Base-by-base conservation (phyloP, 2,797 vertebrate genomes). In the Eulemur mongoz region DNA sequence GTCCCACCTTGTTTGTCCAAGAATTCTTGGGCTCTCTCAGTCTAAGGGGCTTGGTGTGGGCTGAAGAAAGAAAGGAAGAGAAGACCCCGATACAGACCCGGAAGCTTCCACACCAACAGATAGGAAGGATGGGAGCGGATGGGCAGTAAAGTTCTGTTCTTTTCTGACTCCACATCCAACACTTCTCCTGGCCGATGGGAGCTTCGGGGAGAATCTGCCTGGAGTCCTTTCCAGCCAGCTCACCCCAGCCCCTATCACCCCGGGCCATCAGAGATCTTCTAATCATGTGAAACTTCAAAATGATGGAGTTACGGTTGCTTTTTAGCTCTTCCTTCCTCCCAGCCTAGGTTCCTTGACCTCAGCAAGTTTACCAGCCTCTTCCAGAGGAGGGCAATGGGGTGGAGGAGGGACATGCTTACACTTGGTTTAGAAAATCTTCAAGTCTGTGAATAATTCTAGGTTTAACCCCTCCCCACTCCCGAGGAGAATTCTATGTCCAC, bases 361-460 rank as follows among this genome's bases (percentile, higher is more conserved):
- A 48, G 25, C 54, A 76, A 23, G 54, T 54, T 75, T 80, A 50
- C 83, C 35, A 76, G 75, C 18, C 25, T 45, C 48, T 90, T 90
- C 50, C 18, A 63, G 79, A 93, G 80, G 20, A 52, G 61, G 23
- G 15, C 17, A 30, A 52, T 27, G 65, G 59, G 59, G 8, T 35
- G 30, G 27, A 54, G 92, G 69, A 72, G 30, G 48, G 75, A 43
- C 43, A 4, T 30, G 32, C 43, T 90, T 35, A 20, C n/a, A 27
- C 32, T 84, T 65, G 89, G 70, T 54, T 85, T 65, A 91, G 78
- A 86, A 95, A 91, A 78, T 48, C 89, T 91, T 86, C 70, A 82
- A 22, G 70, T 59, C 38, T 92, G 54, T 30, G 48, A 95, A 59
- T 43, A 65, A 80, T 18, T 72, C 43, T 27, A 90, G 25, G 30